Evolutionary conservation across 2,888 invertebrate species (phyloP), one percentile per base, ranked within the genome.

Genomic region (Phragmatobia fuliginosa): DNA sequence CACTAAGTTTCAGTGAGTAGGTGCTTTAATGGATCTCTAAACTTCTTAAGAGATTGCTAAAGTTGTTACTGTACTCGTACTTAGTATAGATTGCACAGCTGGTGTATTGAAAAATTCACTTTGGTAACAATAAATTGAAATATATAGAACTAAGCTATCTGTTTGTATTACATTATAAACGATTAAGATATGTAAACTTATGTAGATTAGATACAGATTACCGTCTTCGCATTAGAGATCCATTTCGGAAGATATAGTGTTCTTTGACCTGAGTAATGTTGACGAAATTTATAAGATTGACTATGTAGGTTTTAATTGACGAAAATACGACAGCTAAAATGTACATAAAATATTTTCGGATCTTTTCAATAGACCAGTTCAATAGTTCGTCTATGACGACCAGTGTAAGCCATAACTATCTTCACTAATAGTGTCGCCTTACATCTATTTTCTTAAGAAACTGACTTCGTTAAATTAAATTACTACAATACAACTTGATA

Each of bases 21-120:
- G 21, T 62, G 38, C 41, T 62, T 62, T 62, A 62, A 41, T 62
- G 41, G 28, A 21, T 31, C 18, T 28, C 31, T 62, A 41, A 41
- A 62, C 62, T 62, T 62, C 31, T 62, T 36, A 21, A 41, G 62
- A 62, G 21, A 62, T 41, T 41, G 5, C 21, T 62, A 41, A 21
- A 41, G 28, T 62, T 62, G 62, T 18, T 41, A 41, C 11, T 41
- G 31, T 41, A 62, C 45, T 49, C 45, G 21, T 21, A 49, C n/a
- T 11, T 33, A 11, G n/a, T 11, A 33, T 33, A 14, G n/a, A 11
- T 33, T 14, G 14, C 10, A 33, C 32, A 61, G n/a, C 33, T 38
- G 28, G 16, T 2, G 14, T 36, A 25, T 25, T 10, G n/a, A 36
- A 60, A 60, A 11, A 33, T 33, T 61, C 1, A 61, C 14, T n/a